phyloP scores from a whole-genome alignment of 2,113 vertebrate genomes.

The Oreocharis arfaki region DNA sequence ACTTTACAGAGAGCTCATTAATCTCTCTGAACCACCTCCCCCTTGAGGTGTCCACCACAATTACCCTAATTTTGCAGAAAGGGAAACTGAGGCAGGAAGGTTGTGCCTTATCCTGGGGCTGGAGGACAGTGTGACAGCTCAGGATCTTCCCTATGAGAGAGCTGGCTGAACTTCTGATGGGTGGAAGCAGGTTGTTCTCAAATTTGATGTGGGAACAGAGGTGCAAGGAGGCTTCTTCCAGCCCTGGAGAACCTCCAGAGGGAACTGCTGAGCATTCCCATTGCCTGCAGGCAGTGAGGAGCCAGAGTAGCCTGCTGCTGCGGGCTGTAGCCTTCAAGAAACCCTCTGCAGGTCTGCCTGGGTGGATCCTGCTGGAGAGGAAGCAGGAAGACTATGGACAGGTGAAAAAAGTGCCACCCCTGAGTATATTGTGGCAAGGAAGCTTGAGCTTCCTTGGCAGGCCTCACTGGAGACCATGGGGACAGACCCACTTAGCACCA shows the following conservation, averaged over 20 bases:
- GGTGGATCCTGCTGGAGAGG: not conserved
- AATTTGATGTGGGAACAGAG: not conserved
- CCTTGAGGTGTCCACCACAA: not conserved
- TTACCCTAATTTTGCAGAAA: not conserved
- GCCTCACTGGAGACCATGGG: not conserved
- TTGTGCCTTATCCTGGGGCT: not conserved
- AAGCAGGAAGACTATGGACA: not conserved
- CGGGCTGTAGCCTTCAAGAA: not conserved
- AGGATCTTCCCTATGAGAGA: not conserved
- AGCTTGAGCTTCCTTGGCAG: not conserved
- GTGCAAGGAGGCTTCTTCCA: not conserved
- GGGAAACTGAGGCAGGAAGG: constrained; percentile 39
- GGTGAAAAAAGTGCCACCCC: not conserved
- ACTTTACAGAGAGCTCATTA: constrained; percentile 25
- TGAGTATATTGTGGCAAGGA: not conserved
- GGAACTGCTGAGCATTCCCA: not conserved
- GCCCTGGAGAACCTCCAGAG: not conserved
- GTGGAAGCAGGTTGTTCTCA: not conserved
- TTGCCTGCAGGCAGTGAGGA: not conserved
- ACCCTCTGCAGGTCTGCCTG: not conserved
- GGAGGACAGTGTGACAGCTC: not conserved
- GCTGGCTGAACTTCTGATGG: not conserved
- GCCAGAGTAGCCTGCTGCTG: not conserved
- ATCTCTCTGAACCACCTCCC: not conserved
- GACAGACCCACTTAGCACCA: not conserved